These are phyloP conservation scores for Anolis sagrei DNA, from an alignment of 2,113 vertebrate genomes.

Conservation along the genomic window DNA sequence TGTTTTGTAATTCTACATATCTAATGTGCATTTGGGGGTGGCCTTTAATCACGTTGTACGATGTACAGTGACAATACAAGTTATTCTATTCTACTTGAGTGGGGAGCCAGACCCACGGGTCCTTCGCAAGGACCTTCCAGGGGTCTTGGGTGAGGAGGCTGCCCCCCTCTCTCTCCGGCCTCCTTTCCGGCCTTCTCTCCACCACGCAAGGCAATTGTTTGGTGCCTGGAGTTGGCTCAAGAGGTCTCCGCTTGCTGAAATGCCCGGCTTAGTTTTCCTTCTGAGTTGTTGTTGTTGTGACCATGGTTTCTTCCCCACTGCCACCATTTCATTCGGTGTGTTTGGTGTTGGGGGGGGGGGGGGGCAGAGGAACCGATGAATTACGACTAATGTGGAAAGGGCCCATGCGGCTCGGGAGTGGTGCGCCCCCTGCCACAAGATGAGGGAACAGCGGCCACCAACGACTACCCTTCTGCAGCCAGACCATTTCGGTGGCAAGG, in stretches of 20 bases:
- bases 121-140: not conserved
- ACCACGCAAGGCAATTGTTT: not conserved
- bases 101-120: too few species aligned
- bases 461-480: too few species aligned
- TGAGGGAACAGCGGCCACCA: not conserved
- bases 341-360: not conserved
- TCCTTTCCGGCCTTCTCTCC: not conserved
- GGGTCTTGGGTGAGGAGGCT: not conserved
- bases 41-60: too few species aligned
- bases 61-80: too few species aligned
- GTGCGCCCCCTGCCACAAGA: slow-evolving; percentile 23
- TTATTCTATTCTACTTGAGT: too few species aligned
- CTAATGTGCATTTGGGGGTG: too few species aligned
- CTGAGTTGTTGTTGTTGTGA: not conserved
- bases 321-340: slow-evolving; percentile 18
- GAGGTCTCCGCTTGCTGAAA: slow-evolving; percentile 3
- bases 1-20: too few species aligned
- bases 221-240: not conserved
- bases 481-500: too few species aligned
- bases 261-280: not conserved
- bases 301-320: not conserved
- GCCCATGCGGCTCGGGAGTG: not conserved
- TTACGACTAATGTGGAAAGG: not conserved
- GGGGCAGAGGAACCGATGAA: not conserved
- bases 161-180: not conserved